Base-by-base conservation (phyloP, 2,113 vertebrate genomes). In the Pterocles gutturalis region DNA sequence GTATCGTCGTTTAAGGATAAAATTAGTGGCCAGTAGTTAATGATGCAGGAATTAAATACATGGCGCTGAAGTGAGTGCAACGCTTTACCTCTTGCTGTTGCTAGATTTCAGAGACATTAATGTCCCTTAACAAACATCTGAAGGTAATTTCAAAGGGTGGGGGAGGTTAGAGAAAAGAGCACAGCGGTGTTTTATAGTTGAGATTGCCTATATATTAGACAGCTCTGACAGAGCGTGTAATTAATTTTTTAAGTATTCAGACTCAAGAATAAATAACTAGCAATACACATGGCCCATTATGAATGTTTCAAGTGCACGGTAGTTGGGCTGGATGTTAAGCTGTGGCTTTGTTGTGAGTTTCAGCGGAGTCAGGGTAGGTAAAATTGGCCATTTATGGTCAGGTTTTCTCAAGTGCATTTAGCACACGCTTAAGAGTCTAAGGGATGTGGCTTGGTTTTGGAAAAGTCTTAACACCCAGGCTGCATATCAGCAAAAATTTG, bases 231-330 rank as follows among this genome's bases (percentile, higher is more conserved):
- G 96, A 97, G 90, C 91, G 31, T 98, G 96, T 97, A 97, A 97
- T 98, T 97, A 97, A 96, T 97, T 97, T 97, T 96, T 93, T 94
- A 97, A 93, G 95, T 93, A 86, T 97, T 97, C 91, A 84, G 91
- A 73, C 81, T 91, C 78, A 94, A 89, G 92, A 72, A 97, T 97
- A 97, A 97, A 96, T 97, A 97, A 95, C 86, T 49, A 84, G 81
- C 53, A 85, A 70, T 82, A 71, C 69, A 69, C 71, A 86, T 36
- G 88, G 78, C 83, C 66, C 76, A 76, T 95, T 83, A 46, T 58
- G 72, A 94, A 76, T 73, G 84, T 93, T 96, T 91, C 86, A 84
- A 34, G 55, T 61, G 69, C 31, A 17, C 66, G 86, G 10, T 79
- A 45, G 57, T 85, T 62, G 64, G 55, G 51, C 72, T 93, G 36